phyloP scores from a whole-genome alignment of 2,797 vertebrate species.

The Coluber constrictor region DNA sequence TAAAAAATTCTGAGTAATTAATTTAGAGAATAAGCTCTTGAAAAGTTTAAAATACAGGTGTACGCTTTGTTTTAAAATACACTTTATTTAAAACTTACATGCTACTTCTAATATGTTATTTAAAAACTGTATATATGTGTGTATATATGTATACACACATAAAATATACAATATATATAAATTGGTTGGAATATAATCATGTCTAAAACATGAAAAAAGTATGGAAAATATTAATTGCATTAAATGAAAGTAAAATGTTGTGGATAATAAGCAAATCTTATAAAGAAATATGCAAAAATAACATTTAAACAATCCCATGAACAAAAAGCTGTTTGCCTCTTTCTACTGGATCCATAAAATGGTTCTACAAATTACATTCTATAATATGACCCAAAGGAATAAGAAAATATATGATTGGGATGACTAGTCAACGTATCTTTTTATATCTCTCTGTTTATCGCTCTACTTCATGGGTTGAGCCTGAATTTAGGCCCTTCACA shows the following conservation, averaged over 20 bases:
- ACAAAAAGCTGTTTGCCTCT: background rate
- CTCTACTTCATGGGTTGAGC: background rate
- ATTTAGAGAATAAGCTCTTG: background rate
- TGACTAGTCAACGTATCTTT: background rate
- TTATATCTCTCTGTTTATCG: background rate
- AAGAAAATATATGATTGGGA: background rate
- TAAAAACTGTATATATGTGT: background rate
- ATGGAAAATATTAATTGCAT: background rate
- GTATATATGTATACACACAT: background rate
- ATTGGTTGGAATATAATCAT: background rate
- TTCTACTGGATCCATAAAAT: background rate
- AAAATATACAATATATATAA: background rate
- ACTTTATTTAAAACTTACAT: background rate
- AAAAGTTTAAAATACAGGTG: background rate
- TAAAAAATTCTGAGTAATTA: background rate
- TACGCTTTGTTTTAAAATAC: background rate
- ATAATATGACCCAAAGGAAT: background rate
- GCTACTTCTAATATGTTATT: background rate
- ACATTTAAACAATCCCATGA: background rate
- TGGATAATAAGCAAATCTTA: background rate
- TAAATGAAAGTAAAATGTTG: background rate
- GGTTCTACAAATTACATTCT: background rate
- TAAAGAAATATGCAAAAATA: background rate
- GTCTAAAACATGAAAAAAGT: background rate
- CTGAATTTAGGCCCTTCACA: background rate